Base-by-base conservation (phyloP, 2,113 vertebrate genomes). In the Ahaetulla prasina region DNA sequence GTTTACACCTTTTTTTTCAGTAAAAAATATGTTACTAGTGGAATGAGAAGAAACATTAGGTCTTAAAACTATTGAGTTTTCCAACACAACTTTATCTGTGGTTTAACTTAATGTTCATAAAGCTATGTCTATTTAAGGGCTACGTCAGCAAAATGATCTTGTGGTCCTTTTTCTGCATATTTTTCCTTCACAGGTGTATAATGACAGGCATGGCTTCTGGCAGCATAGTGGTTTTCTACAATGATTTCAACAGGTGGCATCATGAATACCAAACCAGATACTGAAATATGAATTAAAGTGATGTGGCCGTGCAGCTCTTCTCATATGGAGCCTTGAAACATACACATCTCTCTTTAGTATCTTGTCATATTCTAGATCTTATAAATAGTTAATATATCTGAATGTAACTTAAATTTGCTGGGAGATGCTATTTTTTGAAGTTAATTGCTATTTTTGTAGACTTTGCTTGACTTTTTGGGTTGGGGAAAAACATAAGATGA, bases 381-480 rank as follows among this genome's bases (percentile, higher is more conserved):
- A 95, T 93, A 94, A 95, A 96, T 88, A 96, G 94, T 91, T 96
- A 92, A 52, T 96, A 95, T 93, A 96, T 95, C 97, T 98, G 98
- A 99, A 98, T 98, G 98, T 98, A 98, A 98, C 98, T 98, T 97
- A 97, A 98, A 96, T 97, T 96, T 98, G 97, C 97, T 98, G 97
- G 92, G 97, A 98, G 95, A 96, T 98, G 96, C 97, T 98, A 99
- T 99, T 99, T 99, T 99, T 99, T 98, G 98, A 99, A 98, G 97
- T 98, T 98, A 98, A 98, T 98, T 98, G 98, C 98, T 99, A 99
- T 99, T 99, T 99, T 99, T 99, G 98, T 99, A 99, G 99, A 98
- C 97, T 96, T 97, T 96, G 98, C 98, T 98, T 97, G 97, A 98
- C 96, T 97, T 97, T 89, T 91, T 55, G 96, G 95, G 96, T 94